phyloP scores from a whole-genome alignment of 2,797 vertebrate genomes.

The Parauchenoglanis ngamensis region DNA sequence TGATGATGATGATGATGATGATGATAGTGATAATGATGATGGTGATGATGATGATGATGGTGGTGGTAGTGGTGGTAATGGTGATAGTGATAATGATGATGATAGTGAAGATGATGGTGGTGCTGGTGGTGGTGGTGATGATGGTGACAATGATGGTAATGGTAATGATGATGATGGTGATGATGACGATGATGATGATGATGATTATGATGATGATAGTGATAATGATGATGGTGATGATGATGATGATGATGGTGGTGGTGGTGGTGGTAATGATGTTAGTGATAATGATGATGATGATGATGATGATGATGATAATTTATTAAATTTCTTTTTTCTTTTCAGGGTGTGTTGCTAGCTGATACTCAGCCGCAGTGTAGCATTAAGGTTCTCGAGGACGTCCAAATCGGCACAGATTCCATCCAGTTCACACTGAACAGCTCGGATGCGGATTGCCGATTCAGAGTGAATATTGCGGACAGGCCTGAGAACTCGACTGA shows the following conservation, averaged over 20 bases:
- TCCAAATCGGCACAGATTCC: slow-evolving; percentile 51
- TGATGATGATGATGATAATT: not conserved
- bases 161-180: not conserved
- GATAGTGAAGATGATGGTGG: not conserved
- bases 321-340: not conserved
- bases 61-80: not conserved
- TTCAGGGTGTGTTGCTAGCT: slow-evolving; percentile 58
- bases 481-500: not conserved
- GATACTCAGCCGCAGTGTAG: slow-evolving; percentile 56
- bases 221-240: not conserved
- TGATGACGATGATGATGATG: not conserved
- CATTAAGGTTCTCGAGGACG: slow-evolving; percentile 48
- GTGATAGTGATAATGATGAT: not conserved
- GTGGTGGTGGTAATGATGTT: no score
- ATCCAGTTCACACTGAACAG: slow-evolving; percentile 58
- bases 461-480: slow-evolving; percentile 55
- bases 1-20: not conserved
- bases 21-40: not conserved
- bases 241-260: not conserved
- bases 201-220: not conserved
- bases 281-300: not conserved
- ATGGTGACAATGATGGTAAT: not conserved
- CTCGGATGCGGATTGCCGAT: slow-evolving; percentile 61
- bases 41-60: not conserved
- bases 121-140: not conserved